These are phyloP conservation scores for Pseudochaenichthys georgianus DNA, from an alignment of 2,797 vertebrate species.

Conservation along the genomic window DNA sequence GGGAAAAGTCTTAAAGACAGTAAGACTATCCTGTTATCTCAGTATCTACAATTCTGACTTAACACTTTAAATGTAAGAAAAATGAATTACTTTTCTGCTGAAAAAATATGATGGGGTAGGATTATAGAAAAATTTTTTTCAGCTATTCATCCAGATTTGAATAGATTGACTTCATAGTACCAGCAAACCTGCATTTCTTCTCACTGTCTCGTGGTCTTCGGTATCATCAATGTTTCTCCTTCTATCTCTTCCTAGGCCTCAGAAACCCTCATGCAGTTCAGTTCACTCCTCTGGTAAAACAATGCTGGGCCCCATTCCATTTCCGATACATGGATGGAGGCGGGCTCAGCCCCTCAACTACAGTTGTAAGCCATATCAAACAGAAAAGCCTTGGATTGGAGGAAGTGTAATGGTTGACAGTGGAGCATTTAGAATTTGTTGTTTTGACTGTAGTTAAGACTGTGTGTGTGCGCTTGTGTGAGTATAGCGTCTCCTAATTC, in stretches of 20 bases:
- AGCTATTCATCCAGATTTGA: constrained; percentile 20
- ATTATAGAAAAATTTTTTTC: background rate
- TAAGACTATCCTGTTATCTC: background rate
- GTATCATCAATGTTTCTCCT: constrained; percentile 67
- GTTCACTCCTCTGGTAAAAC: constrained; percentile 67
- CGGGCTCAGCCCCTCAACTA: constrained; percentile 51
- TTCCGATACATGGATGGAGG: constrained; percentile 32
- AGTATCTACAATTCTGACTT: too few relatives aligned
- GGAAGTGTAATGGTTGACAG: constrained; percentile 59
- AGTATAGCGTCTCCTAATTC: constrained; percentile 70
- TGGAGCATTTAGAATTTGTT: constrained; percentile 70
- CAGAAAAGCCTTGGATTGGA: constrained; percentile 75
- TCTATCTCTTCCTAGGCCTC: constrained; percentile 66
- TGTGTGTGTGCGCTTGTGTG: constrained; percentile 14
- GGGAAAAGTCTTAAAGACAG: background rate
- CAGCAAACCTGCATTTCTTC: constrained; percentile 23
- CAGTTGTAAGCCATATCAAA: constrained; percentile 83
- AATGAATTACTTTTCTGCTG: too few relatives aligned
- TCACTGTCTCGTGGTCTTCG: constrained; percentile 45
- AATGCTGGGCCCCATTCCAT: constrained; percentile 50
- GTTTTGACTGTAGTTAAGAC: constrained; percentile 53
- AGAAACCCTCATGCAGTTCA: constrained; percentile 77
- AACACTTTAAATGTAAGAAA: too few relatives aligned
- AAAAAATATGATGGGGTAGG: background rate
- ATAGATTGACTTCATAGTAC: constrained; percentile 4